A percentile compares a stretch with the other conserved stretches of the same genome.
Evolutionary conservation across 2,113 vertebrate species (phyloP).

Genomic region (Eupsittula cactorum): DNA sequence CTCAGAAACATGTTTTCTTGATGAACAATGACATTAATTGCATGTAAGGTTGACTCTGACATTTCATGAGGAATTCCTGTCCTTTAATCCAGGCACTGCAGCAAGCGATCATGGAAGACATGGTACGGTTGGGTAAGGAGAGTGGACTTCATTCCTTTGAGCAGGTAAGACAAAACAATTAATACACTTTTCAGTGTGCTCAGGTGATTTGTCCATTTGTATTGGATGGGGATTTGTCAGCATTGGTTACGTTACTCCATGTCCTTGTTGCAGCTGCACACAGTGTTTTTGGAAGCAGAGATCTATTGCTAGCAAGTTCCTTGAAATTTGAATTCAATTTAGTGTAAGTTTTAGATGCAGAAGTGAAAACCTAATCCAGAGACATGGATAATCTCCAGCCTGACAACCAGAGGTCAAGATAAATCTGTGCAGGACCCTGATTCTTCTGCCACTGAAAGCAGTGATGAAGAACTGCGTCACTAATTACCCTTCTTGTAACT

Average conservation of each 20-base stretch:
- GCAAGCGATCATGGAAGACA: slow-evolving; percentile 91
- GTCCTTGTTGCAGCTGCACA: background rate
- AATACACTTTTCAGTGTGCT: background rate
- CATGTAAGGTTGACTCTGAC: background rate
- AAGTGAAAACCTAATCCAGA: background rate
- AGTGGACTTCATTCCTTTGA: slow-evolving; percentile 96
- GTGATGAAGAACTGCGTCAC: slow-evolving; percentile 1
- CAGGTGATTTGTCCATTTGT: background rate
- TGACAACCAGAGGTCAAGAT: background rate
- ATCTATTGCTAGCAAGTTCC: background rate
- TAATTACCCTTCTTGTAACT: background rate
- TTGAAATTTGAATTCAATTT: background rate
- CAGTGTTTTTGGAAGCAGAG: background rate
- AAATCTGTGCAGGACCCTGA: background rate
- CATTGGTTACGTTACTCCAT: background rate
- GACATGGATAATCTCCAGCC: background rate
- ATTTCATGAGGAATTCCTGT: slow-evolving; percentile 11
- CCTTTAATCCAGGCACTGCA: slow-evolving; percentile 82
- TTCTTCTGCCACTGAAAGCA: background rate
- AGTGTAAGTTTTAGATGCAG: background rate
- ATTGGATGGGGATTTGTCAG: background rate
- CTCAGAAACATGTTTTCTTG: background rate
- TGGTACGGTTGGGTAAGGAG: slow-evolving; percentile 91
- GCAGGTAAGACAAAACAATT: slow-evolving; percentile 81
- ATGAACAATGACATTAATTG: background rate